Evolutionary conservation across 2,888 invertebrate genomes (phyloP).

Genomic region (Dolichopus griseipennis): DNA sequence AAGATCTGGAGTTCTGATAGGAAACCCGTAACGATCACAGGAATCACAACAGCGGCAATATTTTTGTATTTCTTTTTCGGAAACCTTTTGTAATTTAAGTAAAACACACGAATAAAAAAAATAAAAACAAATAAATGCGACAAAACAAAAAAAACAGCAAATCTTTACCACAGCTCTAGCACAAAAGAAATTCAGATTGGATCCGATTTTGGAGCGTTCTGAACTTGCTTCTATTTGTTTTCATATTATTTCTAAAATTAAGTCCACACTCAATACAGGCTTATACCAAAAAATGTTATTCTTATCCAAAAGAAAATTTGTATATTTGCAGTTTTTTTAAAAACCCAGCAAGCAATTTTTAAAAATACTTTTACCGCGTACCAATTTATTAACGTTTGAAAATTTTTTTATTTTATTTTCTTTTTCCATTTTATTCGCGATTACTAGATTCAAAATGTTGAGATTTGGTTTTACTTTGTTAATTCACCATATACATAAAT

Average conservation of each 20-base stretch:
- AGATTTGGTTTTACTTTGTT: too few relatives aligned
- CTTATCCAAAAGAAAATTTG: background rate
- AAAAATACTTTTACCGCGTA: background rate
- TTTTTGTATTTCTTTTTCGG: background rate
- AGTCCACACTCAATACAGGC: background rate
- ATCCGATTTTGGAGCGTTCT: background rate
- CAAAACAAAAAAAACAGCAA: background rate
- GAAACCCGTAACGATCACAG: conserved; percentile 21
- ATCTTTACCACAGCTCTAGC: background rate
- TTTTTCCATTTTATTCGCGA: too few relatives aligned
- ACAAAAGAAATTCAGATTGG: background rate
- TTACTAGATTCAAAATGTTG: too few relatives aligned
- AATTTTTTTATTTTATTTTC: background rate
- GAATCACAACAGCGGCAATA: conserved; percentile 17
- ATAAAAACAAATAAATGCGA: background rate
- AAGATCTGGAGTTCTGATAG: conserved; percentile 22
- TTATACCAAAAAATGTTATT: background rate
- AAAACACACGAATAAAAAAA: background rate
- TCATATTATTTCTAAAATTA: background rate
- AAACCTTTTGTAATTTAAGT: background rate
- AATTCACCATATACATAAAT: too few relatives aligned
- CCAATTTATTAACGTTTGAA: too few relatives aligned
- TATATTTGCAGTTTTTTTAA: background rate
- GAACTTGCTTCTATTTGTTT: background rate
- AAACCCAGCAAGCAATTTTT: too few relatives aligned